phyloP scores from a whole-genome alignment of 2,888 invertebrate genomes.

The Orchestes rusci region DNA sequence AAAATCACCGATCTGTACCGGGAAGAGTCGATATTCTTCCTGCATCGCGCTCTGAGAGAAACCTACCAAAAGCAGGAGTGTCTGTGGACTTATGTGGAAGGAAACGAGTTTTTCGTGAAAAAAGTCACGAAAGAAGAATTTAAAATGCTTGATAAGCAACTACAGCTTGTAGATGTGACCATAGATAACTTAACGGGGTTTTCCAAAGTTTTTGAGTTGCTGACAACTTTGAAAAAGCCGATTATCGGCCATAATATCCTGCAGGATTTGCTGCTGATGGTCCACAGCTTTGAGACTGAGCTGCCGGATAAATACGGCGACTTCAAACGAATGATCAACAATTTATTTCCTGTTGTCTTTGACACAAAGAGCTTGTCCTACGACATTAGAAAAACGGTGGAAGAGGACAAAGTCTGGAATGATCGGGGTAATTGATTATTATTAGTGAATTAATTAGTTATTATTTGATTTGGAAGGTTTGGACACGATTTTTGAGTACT shows the following conservation, averaged over 20 bases:
- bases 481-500: conserved; percentile 54
- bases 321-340: conserved; percentile 58
- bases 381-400: conserved; percentile 42
- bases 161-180: conserved; percentile 47
- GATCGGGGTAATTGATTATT: conserved; percentile 37
- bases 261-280: conserved; percentile 61
- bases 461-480: conserved; percentile 38
- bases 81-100: conserved; percentile 36
- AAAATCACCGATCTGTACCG: conserved; percentile 38
- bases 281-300: conserved; percentile 63
- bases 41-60: conserved; percentile 52
- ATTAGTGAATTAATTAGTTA: too few relatives aligned
- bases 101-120: conserved; percentile 39
- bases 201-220: conserved; percentile 55
- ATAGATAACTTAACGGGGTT: conserved; percentile 56
- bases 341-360: conserved; percentile 59
- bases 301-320: conserved; percentile 56
- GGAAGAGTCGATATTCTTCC: conserved; percentile 49
- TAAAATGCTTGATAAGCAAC: conserved; percentile 34
- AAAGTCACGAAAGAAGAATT: conserved; percentile 38
- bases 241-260: conserved; percentile 70
- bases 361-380: conserved; percentile 69
- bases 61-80: conserved; percentile 41
- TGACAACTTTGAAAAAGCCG: conserved; percentile 58
- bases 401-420: conserved; percentile 39